These are phyloP conservation scores for Ethmia dodecea DNA, from an alignment of 2,888 invertebrate genomes.

Conservation along the genomic window DNA sequence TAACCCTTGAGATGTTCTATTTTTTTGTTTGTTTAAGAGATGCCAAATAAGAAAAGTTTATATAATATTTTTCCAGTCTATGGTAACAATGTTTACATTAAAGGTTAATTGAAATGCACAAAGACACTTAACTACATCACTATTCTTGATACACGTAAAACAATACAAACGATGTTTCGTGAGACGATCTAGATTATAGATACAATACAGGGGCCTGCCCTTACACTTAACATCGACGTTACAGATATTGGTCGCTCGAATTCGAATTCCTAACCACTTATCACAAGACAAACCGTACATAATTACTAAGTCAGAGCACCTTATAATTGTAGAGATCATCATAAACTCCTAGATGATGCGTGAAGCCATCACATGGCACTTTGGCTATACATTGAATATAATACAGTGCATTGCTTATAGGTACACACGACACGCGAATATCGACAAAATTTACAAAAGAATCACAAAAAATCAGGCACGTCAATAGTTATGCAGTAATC, in stretches of 20 bases:
- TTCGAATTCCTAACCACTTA: slow-evolving; percentile 58
- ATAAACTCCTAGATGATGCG: slow-evolving; percentile 55
- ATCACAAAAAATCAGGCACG: slow-evolving; percentile 50
- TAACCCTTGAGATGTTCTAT: too few species aligned
- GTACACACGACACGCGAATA: slow-evolving; percentile 69
- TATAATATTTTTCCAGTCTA: slow-evolving; percentile 38
- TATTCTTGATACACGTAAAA: slow-evolving; percentile 8
- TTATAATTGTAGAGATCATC: slow-evolving; percentile 78
- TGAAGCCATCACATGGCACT: slow-evolving; percentile 67
- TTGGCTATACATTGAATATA: slow-evolving; percentile 61
- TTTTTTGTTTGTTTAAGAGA: too few species aligned
- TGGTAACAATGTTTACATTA: slow-evolving; percentile 58
- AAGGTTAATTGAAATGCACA: slow-evolving; percentile 64
- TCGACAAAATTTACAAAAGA: slow-evolving; percentile 64
- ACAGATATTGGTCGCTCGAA: slow-evolving; percentile 67
- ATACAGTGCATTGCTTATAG: slow-evolving; percentile 56
- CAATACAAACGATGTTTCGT: slow-evolving; percentile 2
- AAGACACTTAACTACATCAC: slow-evolving; percentile 35
- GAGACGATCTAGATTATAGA: slow-evolving; percentile 9
- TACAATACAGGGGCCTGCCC: slow-evolving; percentile 59
- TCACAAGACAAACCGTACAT: slow-evolving; percentile 70
- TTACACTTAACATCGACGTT: slow-evolving; percentile 50
- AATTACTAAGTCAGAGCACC: slow-evolving; percentile 75
- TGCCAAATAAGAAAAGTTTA: too few species aligned
- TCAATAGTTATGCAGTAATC: slow-evolving; percentile 35